Evolutionary conservation across 2,888 invertebrate genomes (phyloP), one percentile per base, ranked within the genome.

Genomic region (Phrixothrix hirtus): DNA sequence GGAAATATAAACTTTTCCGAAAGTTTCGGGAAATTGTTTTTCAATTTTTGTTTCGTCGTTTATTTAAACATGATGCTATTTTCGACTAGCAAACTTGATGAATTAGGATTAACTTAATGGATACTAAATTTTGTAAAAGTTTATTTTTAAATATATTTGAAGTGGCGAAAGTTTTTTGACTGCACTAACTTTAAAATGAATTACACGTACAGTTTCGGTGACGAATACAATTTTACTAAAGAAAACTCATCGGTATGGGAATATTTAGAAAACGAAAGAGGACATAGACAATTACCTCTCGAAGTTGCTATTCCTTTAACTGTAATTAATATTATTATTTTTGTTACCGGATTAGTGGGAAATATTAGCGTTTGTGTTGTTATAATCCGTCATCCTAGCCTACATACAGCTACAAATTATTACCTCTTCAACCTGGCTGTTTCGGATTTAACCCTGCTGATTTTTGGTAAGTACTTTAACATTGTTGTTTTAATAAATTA

Each of bases 361-460:
- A 95, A 95, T 70, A 77, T 88, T 15, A 83, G 86, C 2, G 93
- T 94, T 4, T 94, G 94, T 69, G 81, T 88, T 30, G 93, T 95
- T 9, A 93, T 95, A 42, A 82, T 87, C 5, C 82, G 83, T 21
- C 91, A 93, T 68, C 81, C 85, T 0, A 83, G 87, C 4, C 87
- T 95, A 87, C 92, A 92, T 66, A 92, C 92, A 0, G 89, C 93
- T 0, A 95, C 95, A 0, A 95, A 95, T 71, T 95, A 91, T 71
- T 95, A 95, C 71, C 79, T 95, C 36, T 91, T 94, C 78, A 93
- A 89, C 70, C 77, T 94, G 75, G 92, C 95, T 11, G 78, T 94
- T 10, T 92, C 93, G 12, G 95, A 95, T 74, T 77, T 95, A 11
- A 82, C 88, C 39, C 81, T 93, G 57, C 78, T 95, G 9, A 70